phyloP scores from a whole-genome alignment of 1,140 invertebrate genomes.

The Macrocentrus cingulum region DNA sequence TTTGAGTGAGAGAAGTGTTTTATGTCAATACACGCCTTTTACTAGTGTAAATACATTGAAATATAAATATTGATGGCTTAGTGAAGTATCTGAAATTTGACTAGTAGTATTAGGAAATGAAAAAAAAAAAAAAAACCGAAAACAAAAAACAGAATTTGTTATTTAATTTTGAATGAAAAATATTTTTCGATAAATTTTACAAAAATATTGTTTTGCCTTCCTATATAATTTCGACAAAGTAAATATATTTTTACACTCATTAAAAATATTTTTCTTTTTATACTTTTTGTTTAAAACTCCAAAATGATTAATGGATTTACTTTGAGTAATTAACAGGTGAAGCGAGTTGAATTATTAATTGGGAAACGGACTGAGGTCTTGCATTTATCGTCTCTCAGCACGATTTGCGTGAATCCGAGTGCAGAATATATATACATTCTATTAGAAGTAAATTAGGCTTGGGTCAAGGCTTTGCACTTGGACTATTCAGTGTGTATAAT shows the following conservation, averaged over 20 bases:
- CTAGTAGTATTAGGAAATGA: too few relatives aligned
- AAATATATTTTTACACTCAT: too few relatives aligned
- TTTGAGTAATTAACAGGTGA: too few relatives aligned
- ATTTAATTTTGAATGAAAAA: too few relatives aligned
- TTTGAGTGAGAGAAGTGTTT: not conserved
- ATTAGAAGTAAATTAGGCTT: conserved; percentile 13
- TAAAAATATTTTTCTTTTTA: too few relatives aligned
- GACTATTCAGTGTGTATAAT: conserved; percentile 2
- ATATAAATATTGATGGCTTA: not conserved
- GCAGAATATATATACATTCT: too few relatives aligned
- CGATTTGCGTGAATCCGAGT: conserved; percentile 12
- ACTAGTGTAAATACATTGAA: not conserved
- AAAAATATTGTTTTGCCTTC: too few relatives aligned
- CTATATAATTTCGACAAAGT: too few relatives aligned
- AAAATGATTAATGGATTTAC: not conserved
- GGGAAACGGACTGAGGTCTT: conserved; percentile 9
- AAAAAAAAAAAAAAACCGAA: too few relatives aligned
- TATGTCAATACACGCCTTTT: not conserved
- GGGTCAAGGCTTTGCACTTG: conserved; percentile 14
- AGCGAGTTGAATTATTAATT: conserved; percentile 6
- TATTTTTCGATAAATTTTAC: too few relatives aligned
- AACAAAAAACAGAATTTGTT: too few relatives aligned
- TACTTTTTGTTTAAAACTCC: not conserved
- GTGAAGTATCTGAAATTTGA: too few relatives aligned
- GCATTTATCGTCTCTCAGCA: conserved; percentile 5